Conservation (phyloP, 2,888 invertebrate genomes). For the Resseliella maxima region DNA sequence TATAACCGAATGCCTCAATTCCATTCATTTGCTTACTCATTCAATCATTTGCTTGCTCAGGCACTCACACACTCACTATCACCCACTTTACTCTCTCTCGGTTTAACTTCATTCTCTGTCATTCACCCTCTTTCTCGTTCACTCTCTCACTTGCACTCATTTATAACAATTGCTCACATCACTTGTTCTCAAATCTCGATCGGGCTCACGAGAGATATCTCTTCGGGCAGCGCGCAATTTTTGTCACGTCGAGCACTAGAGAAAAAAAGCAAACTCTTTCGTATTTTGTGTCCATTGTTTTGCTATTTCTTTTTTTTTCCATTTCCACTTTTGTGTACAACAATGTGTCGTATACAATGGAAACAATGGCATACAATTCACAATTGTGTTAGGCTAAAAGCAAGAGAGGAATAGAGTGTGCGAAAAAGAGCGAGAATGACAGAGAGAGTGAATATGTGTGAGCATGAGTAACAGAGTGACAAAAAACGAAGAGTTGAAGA, state of each 20-base stretch:
- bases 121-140: not conserved
- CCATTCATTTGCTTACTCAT: no score
- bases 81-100: not conserved
- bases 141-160: not conserved
- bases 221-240: not conserved
- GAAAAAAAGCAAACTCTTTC: not conserved
- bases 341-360: constrained; percentile 36
- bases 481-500: not conserved
- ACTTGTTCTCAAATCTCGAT: no score
- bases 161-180: not conserved
- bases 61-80: no score
- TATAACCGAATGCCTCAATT: no score
- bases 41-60: no score
- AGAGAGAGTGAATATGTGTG: not conserved
- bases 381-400: no score
- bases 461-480: no score
- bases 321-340: not conserved
- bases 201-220: no score
- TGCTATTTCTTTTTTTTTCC: not conserved
- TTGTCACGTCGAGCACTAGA: not conserved
- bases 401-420: no score
- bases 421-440: not conserved
- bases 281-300: not conserved
- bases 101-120: not conserved
- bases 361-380: constrained; percentile 38